These are phyloP conservation scores for Plestiodon gilberti DNA, from an alignment of 2,113 vertebrate species.

Conservation along the genomic window DNA sequence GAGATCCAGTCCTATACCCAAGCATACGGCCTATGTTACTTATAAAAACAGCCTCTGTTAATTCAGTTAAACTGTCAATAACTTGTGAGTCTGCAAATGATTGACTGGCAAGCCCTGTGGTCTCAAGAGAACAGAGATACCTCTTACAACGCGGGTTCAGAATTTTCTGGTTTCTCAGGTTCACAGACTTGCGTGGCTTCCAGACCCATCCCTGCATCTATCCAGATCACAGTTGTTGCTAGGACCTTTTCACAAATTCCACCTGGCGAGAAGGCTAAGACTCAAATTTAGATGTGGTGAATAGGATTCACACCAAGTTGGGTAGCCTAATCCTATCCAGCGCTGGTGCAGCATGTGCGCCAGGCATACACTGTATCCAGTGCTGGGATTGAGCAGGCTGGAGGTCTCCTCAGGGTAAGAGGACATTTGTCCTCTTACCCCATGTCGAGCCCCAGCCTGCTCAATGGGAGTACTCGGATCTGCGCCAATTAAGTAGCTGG, in stretches of 20 bases:
- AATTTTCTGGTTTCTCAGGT: neutral
- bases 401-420: too few species aligned
- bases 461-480: too few species aligned
- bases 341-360: too few species aligned
- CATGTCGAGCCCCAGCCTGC: too few species aligned
- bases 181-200: neutral
- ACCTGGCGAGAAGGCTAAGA: neutral
- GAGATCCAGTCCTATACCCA: neutral
- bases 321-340: too few species aligned
- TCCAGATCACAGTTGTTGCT: neutral
- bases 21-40: neutral
- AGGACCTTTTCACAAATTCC: neutral
- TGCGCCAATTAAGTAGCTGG: too few species aligned
- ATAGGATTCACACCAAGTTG: neutral
- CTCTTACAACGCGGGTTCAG: neutral
- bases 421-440: too few species aligned
- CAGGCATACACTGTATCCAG: too few species aligned
- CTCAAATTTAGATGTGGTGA: neutral
- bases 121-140: neutral
- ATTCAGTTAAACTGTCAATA: neutral
- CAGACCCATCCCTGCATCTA: neutral
- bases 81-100: neutral
- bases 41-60: neutral
- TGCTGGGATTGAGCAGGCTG: too few species aligned
- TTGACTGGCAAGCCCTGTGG: neutral